These are phyloP conservation scores for Megalonaias nervosa DNA, from an alignment of 1,140 invertebrate genomes.

Conservation along the genomic window DNA sequence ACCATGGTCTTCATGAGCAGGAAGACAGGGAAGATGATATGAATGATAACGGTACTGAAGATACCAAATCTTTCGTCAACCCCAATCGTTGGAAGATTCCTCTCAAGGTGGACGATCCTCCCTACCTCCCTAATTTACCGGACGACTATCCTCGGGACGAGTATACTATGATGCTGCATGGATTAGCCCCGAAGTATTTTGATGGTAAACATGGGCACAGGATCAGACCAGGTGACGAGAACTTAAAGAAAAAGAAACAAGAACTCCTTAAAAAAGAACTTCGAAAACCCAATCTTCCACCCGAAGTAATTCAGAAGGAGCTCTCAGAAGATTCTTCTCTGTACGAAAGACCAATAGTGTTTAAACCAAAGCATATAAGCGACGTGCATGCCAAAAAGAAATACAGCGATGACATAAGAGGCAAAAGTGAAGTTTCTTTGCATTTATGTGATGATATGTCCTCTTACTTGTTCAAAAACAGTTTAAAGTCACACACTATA, in stretches of 20 bases:
- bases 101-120: constrained; percentile 47
- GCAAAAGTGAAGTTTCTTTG: constrained; percentile 53
- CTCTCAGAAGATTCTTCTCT: constrained; percentile 44
- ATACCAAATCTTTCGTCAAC: constrained; percentile 37
- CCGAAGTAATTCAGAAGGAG: constrained; percentile 48
- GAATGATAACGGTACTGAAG: constrained; percentile 7
- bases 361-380: constrained; percentile 63
- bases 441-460: constrained; percentile 63
- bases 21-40: constrained; percentile 27
- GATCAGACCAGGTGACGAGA: constrained; percentile 37
- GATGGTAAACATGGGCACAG: constrained; percentile 50
- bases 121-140: constrained; percentile 59
- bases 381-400: constrained; percentile 65
- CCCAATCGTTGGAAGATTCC: constrained; percentile 64
- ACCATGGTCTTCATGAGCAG: constrained; percentile 31
- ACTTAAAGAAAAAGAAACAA: constrained; percentile 45
- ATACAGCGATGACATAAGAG: constrained; percentile 47
- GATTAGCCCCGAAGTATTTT: constrained; percentile 56
- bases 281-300: constrained; percentile 50
- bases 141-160: constrained; percentile 68
- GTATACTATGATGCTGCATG: constrained; percentile 60
- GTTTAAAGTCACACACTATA: constrained; percentile 33
- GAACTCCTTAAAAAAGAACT: constrained; percentile 46
- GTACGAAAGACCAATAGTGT: constrained; percentile 61
- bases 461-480: constrained; percentile 58